Evolutionary conservation across 2,888 invertebrate genomes (phyloP).

Genomic region (Drosophila birchii): DNA sequence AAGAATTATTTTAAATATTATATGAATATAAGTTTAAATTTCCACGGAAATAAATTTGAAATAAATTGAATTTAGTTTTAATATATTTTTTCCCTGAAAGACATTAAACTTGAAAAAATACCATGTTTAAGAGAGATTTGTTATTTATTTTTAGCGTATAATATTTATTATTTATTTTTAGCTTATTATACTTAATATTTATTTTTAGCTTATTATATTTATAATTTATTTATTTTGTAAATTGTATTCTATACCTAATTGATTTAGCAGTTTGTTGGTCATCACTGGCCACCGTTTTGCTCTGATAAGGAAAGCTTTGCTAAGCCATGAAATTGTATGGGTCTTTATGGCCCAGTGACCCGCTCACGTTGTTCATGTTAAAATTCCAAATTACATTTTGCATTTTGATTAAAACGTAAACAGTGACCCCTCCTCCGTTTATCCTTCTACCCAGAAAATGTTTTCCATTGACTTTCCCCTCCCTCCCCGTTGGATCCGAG

Average conservation of each 20-base stretch:
- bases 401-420: slow-evolving; percentile 60
- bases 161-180: neutral
- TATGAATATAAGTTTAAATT: too few species aligned
- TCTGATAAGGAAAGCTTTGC: slow-evolving; percentile 14
- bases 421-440: slow-evolving; percentile 20
- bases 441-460: neutral
- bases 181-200: neutral
- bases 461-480: neutral
- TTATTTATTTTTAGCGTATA: neutral
- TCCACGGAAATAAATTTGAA: too few species aligned
- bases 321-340: slow-evolving; percentile 53
- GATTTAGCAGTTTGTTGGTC: neutral
- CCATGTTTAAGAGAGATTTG: neutral
- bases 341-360: slow-evolving; percentile 54
- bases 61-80: neutral
- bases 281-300: neutral
- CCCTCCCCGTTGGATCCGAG: neutral
- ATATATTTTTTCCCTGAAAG: too few species aligned
- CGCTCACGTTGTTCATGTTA: slow-evolving; percentile 30
- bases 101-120: neutral
- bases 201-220: neutral
- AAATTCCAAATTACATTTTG: slow-evolving; percentile 47
- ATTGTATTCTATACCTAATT: neutral
- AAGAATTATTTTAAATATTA: too few species aligned
- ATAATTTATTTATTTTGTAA: too few species aligned